Evolutionary conservation across 1,140 invertebrate species (phyloP).

Genomic region (Lysiphlebus fabarum): DNA sequence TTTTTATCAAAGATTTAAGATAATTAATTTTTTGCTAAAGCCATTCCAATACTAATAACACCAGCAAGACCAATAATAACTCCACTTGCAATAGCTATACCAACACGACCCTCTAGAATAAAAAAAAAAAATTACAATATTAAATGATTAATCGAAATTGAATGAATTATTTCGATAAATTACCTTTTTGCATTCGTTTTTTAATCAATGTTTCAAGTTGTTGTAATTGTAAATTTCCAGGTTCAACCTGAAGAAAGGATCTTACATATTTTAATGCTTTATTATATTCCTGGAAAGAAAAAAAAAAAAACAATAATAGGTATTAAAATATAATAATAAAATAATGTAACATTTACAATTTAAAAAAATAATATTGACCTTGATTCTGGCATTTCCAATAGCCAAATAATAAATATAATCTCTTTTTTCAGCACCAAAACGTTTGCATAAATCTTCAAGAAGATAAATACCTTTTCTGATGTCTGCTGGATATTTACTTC

Average conservation of each 20-base stretch:
- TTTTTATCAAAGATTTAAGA: slow-evolving; percentile 18
- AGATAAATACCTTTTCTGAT: slow-evolving; percentile 85
- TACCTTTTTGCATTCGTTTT: slow-evolving; percentile 82
- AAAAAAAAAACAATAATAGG: not conserved
- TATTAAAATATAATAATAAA: no score
- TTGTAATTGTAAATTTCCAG: slow-evolving; percentile 85
- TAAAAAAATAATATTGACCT: slow-evolving; percentile 42
- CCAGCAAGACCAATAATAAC: slow-evolving; percentile 76
- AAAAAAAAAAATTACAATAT: no score
- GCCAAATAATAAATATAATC: slow-evolving; percentile 95
- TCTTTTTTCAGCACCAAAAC: slow-evolving; percentile 71
- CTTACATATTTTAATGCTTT: slow-evolving; percentile 79
- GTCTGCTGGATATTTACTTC: slow-evolving; percentile 85
- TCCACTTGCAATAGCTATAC: slow-evolving; percentile 82
- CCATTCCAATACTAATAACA: slow-evolving; percentile 76
- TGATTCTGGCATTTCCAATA: slow-evolving; percentile 85
- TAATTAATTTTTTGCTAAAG: slow-evolving; percentile 60
- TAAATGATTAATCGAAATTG: not conserved
- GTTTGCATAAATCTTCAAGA: slow-evolving; percentile 79
- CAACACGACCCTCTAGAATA: slow-evolving; percentile 72
- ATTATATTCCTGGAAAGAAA: slow-evolving; percentile 68
- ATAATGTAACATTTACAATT: no score
- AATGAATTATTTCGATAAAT: not conserved
- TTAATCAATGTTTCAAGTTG: slow-evolving; percentile 77
- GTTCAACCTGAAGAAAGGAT: slow-evolving; percentile 82